Evolutionary conservation across 1,140 invertebrate species (phyloP), one percentile per base, ranked within the genome.

Genomic region (Drosophila setifemur): DNA sequence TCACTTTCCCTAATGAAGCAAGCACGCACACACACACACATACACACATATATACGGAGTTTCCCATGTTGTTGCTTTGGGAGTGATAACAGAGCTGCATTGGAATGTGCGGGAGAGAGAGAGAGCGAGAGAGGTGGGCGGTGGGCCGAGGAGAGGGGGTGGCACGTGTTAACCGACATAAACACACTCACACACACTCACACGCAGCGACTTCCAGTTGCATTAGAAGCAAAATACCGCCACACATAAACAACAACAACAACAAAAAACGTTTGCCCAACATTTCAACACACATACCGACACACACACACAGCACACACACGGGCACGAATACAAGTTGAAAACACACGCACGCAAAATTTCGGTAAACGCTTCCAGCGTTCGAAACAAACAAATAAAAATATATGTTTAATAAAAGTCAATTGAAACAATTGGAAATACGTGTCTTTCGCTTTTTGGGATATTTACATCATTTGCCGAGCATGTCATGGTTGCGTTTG

Each of bases 1-100:
- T 70, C 53, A 70, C 67, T 70, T 70, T 70, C 67, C 67, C 67
- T 70, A 70, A 70, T 70, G 67, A 70, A 70, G 52, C 44, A 19
- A 47, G 60, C 26, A 39, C 44, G 23, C 26, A 48, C 64, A 48
- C 35, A 66, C 39, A 39, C 33, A 39, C 39, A 28, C 23, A n/a
- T 8, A 21, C 48, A 25, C 28, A 12, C 9, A 23, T 23, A 19
- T 12, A 16, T 9, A 28, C 26, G 33, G 25, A 43, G 42, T 26
- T 43, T 5, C 29, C 19, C 21, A 12, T 50, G 31, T 2, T n/a
- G 9, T 16, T 45, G 12, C 18, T 63, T 57, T 12, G 11, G 25
- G 18, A 39, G n/a, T 66, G 58, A 66, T 66, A 66, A 66, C 53
- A 47, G 25, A 14, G 18, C 25, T 64, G 58, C 11, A 49, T 49